Evolutionary conservation across 2,113 vertebrate species (phyloP), one percentile per base, ranked within the genome.

Genomic region (Mirounga angustirostris): DNA sequence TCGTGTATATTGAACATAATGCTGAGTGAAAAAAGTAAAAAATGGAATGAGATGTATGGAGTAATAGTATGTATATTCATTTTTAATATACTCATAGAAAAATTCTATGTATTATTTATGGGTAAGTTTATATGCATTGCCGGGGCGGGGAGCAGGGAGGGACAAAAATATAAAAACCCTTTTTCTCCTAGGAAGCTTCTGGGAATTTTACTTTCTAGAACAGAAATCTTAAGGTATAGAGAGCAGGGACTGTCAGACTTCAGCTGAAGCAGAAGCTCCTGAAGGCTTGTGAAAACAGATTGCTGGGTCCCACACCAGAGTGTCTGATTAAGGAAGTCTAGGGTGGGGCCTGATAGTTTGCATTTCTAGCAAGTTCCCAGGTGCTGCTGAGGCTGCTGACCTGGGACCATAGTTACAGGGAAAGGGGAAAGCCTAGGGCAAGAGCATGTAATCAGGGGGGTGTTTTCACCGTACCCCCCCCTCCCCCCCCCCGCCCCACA

Each of bases 21-120:
- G 7, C 56, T 78, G 33, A 79, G 18, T 71, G 46, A 82, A 65
- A 78, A 52, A 88, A 19, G 5, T 26, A 81, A 79, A 56, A 78
- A 11, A 4, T 84, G 6, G 22, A 82, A 71, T n/a, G 26, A 89
- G 73, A 40, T 40, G 1, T 54, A 9, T 73, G 59, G 15, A 74
- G 84, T 40, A 83, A 67, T 83, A 43, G 36, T 24, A 26, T 8
- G 5, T 56, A 50, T 83, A 22, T 59, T 89, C 65, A 76, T 54
- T 86, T 80, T 21, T 91, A 81, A 22, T 90, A 40, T 54, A 67
- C 7, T 76, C 24, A 59, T 46, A 95, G 69, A 83, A 86, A 82
- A 88, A 54, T 19, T n/a, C 5, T 46, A 5, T 79, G 28, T 58
- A 61, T 73, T 95, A 61, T 80, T 96, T 88, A 56, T 80, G 43